Evolutionary conservation across 2,113 vertebrate genomes (phyloP).

Genomic region (Oryzias javanicus): DNA sequence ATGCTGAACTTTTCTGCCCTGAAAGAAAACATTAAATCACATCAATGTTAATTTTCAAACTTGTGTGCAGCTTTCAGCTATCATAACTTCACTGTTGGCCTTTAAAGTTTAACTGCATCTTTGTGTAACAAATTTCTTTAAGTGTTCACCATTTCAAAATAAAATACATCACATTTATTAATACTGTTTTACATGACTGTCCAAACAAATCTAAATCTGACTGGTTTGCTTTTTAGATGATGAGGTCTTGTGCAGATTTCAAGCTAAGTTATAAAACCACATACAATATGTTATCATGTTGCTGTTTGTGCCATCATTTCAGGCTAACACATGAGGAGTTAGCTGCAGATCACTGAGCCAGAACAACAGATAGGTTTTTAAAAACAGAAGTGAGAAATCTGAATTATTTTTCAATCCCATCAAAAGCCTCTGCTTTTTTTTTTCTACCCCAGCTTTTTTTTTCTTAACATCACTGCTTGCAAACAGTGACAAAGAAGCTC

Average conservation of each 20-base stretch:
- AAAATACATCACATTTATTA: no score
- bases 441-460: not conserved
- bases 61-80: constrained; percentile 12
- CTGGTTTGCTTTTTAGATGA: constrained; percentile 3
- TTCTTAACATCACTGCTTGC: constrained; percentile 9
- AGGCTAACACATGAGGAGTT: constrained; percentile 26
- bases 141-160: no score
- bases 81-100: not conserved
- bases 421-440: not conserved
- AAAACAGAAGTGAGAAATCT: constrained; percentile 17
- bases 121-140: no score
- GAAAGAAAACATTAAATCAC: constrained; percentile 25
- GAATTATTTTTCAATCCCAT: constrained; percentile 13
- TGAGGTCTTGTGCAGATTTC: not conserved
- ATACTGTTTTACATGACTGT: no score
- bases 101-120: not conserved
- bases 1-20: constrained; percentile 4
- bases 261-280: not conserved
- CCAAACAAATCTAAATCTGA: not conserved
- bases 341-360: constrained; percentile 25
- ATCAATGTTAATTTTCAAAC: constrained; percentile 25
- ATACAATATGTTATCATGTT: constrained; percentile 1
- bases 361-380: constrained; percentile 30
- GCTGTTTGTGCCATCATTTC: constrained; percentile 9
- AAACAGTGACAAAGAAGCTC: constrained; percentile 10